phyloP scores from a whole-genome alignment of 1,140 invertebrate species.

The Augochlora pura region DNA sequence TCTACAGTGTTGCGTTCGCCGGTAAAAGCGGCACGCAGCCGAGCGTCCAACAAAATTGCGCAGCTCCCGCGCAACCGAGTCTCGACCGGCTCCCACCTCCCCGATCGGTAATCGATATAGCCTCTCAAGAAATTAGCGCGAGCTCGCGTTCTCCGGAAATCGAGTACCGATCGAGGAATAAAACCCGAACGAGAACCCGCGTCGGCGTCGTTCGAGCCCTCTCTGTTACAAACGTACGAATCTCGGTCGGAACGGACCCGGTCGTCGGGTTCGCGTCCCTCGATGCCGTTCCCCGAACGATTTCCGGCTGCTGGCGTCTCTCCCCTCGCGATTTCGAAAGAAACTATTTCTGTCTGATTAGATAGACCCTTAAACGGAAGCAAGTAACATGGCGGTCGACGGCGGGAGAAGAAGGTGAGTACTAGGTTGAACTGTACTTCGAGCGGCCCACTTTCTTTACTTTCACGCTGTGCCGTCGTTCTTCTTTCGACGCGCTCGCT shows the following conservation, averaged over 20 bases:
- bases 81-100: not conserved
- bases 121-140: slow-evolving; percentile 41
- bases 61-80: not conserved
- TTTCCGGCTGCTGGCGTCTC: too few species aligned
- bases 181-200: not conserved
- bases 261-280: too few species aligned
- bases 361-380: not conserved
- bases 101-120: slow-evolving; percentile 42
- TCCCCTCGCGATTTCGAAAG: too few species aligned
- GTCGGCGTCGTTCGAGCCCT: not conserved
- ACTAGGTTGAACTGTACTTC: slow-evolving; percentile 60
- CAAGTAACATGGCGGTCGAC: not conserved
- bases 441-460: slow-evolving; percentile 72
- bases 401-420: slow-evolving; percentile 2
- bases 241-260: too few species aligned
- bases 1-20: not conserved
- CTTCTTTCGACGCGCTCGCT: slow-evolving; percentile 59
- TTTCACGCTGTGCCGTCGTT: slow-evolving; percentile 65
- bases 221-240: too few species aligned
- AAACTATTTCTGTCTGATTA: not conserved
- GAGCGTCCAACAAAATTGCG: slow-evolving; percentile 33
- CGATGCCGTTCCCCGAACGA: too few species aligned
- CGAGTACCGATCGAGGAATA: not conserved
- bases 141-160: slow-evolving; percentile 27
- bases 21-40: slow-evolving; percentile 36